phyloP scores from a whole-genome alignment of 2,888 invertebrate genomes.

The Sinelater perroti region DNA sequence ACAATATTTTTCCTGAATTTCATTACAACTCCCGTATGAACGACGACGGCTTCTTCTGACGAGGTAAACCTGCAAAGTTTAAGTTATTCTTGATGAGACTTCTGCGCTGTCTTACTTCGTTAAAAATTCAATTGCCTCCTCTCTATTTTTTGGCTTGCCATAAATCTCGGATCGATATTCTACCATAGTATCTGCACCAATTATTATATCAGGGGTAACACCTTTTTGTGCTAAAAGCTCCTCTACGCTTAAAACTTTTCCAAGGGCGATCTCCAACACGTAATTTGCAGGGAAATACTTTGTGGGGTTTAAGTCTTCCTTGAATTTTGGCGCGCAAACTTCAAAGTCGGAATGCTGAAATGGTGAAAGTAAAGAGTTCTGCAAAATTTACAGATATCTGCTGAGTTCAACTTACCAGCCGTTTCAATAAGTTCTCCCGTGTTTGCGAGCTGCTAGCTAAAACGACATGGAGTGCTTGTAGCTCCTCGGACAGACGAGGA shows the following conservation, averaged over 20 bases:
- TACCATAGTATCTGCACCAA: conserved; percentile 95
- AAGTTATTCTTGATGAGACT: too few species aligned
- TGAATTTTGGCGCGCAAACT: conserved; percentile 82
- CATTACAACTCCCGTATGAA: conserved; percentile 88
- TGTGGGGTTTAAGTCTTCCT: conserved; percentile 84
- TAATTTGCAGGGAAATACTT: conserved; percentile 76
- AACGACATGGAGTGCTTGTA: conserved; percentile 67
- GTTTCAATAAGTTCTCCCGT: conserved; percentile 80
- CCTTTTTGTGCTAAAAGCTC: conserved; percentile 59
- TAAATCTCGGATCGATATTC: too few species aligned
- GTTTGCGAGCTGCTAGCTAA: conserved; percentile 91
- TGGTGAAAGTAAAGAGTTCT: background rate
- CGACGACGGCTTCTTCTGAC: conserved; percentile 76
- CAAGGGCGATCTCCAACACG: conserved; percentile 84
- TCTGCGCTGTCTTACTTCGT: conserved; percentile 68
- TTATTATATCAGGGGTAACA: conserved; percentile 75
- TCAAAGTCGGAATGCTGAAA: conserved; percentile 82
- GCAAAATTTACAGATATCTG: background rate
- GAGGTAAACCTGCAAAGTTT: conserved; percentile 68
- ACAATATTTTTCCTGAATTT: conserved; percentile 67
- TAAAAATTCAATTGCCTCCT: conserved; percentile 75
- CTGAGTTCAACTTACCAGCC: conserved; percentile 68
- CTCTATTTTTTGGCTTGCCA: conserved; percentile 85
- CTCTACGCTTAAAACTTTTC: conserved; percentile 84
- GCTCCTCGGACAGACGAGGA: conserved; percentile 1